Percentiles rank a stretch among this genome's conserved stretches.
phyloP scores from a whole-genome alignment of 2,888 invertebrate species.

The Slavum lentiscoides region DNA sequence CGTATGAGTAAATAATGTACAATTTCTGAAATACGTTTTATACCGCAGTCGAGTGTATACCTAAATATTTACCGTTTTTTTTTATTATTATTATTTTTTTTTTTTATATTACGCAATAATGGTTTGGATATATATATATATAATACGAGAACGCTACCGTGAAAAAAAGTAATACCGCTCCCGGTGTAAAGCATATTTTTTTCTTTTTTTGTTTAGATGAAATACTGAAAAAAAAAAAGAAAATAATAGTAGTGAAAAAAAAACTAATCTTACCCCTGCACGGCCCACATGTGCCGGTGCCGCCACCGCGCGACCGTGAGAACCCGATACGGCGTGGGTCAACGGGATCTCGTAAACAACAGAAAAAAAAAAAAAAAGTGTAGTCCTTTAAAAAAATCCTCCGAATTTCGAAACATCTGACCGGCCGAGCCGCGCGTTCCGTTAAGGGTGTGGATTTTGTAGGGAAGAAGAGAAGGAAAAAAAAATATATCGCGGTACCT shows the following conservation, averaged over 20 bases:
- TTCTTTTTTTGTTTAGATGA: constrained; percentile 35
- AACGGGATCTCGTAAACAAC: constrained; percentile 24
- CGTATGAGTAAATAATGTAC: too few species aligned
- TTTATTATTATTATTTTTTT: too few species aligned
- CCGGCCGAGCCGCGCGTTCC: neutral
- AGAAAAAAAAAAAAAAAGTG: constrained; percentile 9
- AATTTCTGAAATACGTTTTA: too few species aligned
- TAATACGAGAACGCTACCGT: neutral
- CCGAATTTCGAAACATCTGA: constrained; percentile 46
- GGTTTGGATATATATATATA: neutral
- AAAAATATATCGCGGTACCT: constrained; percentile 32
- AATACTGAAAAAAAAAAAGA: neutral
- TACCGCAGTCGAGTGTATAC: neutral
- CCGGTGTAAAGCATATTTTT: neutral
- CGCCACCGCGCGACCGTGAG: constrained; percentile 36
- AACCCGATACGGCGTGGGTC: constrained; percentile 24
- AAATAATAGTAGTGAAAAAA: neutral
- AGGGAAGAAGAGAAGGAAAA: neutral
- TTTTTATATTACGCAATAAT: constrained; percentile 4
- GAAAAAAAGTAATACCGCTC: constrained; percentile 13
- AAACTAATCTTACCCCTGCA: constrained; percentile 37
- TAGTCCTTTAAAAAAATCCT: constrained; percentile 38
- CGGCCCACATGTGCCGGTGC: constrained; percentile 33
- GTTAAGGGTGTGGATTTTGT: constrained; percentile 33
- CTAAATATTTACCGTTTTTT: constrained; percentile 19